Conservation (phyloP, 2,113 vertebrate genomes). For the Sebastes schlegelii region DNA sequence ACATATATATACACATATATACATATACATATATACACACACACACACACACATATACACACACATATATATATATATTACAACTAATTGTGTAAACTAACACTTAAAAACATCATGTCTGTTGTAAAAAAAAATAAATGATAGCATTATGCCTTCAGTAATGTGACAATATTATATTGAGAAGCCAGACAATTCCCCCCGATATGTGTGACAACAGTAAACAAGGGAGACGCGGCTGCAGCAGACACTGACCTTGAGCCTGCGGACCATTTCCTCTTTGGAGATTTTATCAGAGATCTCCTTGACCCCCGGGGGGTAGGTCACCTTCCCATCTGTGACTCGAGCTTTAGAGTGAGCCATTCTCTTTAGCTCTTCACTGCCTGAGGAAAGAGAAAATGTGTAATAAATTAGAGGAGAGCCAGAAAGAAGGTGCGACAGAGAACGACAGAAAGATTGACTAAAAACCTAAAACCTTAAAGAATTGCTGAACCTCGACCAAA, state of each 20-base stretch:
- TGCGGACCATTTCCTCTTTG: constrained; percentile 99
- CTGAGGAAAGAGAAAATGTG: constrained; percentile 75
- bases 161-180: not conserved
- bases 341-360: constrained; percentile 99
- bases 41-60: too few species aligned
- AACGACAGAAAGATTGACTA: not conserved
- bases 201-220: not conserved
- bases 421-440: not conserved
- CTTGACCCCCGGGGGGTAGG: constrained; percentile 98
- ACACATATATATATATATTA: not conserved
- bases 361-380: constrained; percentile 85
- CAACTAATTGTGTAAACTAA: not conserved
- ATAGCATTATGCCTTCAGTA: not conserved
- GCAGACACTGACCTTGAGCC: constrained; percentile 90
- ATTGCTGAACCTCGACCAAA: constrained; percentile 11
- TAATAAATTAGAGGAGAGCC: not conserved
- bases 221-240: not conserved
- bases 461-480: constrained; percentile 13
- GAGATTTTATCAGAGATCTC: constrained; percentile 99
- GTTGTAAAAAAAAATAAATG: not conserved
- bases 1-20: too few species aligned
- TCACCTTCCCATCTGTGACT: constrained; percentile 98
- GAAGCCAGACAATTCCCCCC: not conserved
- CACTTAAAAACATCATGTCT: not conserved
- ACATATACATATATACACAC: too few species aligned